Evolutionary conservation across 2,888 invertebrate genomes (phyloP), one percentile per base, ranked within the genome.

Genomic region (Cartodere bifasciata): DNA sequence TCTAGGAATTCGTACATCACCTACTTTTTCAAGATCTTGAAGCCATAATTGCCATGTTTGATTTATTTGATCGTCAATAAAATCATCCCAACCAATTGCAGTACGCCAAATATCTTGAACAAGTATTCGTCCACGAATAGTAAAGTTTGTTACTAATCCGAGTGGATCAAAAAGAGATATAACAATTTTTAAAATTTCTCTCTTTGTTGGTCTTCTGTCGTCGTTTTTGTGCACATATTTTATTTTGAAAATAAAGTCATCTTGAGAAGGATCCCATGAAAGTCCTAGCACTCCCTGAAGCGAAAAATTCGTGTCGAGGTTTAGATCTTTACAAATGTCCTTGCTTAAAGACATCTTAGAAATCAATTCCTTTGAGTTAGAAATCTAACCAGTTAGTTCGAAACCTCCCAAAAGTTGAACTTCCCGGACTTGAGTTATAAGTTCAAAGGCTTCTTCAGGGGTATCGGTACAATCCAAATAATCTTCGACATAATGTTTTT

Each of bases 131-230:
- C 39, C 32, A 9, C 37, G 23, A 1, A 48, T 30, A 1, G 41
- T 33, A 3, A 45, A 41, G 2, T 46, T 43, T 1, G 35, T 31
- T 2, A 51, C 31, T 1, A 49, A 30, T 3, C 49, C 51, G 0
- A 50, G 23, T 0, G 52, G 52, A 23, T 55, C 50, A 28, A 45
- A 55, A 1, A 50, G 25, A 1, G 45, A 49, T 50, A 44, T 49
- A 3, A 45, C 37, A 0, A 39, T 28, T 3, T 41, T 32, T 5
- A 46, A 29, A 11, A 38, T 25, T 22, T 43, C 36, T 17, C 43
- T 22, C 23, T 45, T 47, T 13, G 43, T 48, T 2, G 44, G 43
- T 20, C 21, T 31, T 13, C 23, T 27, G 4, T 27, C 12, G 2
- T 38, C 37, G 4, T 32, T 38, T n/a, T n/a, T n/a, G n/a, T n/a